These are phyloP conservation scores for Eristalinus aeneus DNA, from an alignment of 2,888 invertebrate species.

Conservation along the genomic window DNA sequence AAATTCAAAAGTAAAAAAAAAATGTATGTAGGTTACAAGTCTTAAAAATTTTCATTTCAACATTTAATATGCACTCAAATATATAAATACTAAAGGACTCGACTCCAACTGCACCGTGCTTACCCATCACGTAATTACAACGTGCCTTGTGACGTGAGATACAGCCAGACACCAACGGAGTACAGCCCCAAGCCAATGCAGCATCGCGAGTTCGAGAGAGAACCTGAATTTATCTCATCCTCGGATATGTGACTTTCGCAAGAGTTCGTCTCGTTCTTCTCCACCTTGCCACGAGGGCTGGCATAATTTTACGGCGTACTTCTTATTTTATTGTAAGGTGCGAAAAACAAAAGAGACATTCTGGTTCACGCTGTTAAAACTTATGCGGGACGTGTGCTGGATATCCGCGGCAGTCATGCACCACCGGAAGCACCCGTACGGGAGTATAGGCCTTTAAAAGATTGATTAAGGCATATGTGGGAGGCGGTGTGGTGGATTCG, in stretches of 20 bases:
- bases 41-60: not conserved
- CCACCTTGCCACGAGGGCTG: not conserved
- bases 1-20: too few relatives aligned
- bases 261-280: not conserved
- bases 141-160: not conserved
- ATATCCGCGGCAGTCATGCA: not conserved
- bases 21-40: too few relatives aligned
- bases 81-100: not conserved
- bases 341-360: not conserved
- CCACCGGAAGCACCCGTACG: not conserved
- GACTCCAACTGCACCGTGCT: not conserved
- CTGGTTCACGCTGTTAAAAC: not conserved
- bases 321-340: not conserved
- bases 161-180: not conserved
- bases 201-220: not conserved
- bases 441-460: not conserved
- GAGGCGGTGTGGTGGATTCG: not conserved
- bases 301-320: not conserved
- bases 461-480: not conserved
- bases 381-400: not conserved
- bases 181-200: not conserved
- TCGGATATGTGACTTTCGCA: not conserved
- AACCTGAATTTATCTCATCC: not conserved
- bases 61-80: not conserved
- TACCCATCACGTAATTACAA: not conserved